phyloP scores from a whole-genome alignment of 2,888 invertebrate species.

The Autographa gamma region DNA sequence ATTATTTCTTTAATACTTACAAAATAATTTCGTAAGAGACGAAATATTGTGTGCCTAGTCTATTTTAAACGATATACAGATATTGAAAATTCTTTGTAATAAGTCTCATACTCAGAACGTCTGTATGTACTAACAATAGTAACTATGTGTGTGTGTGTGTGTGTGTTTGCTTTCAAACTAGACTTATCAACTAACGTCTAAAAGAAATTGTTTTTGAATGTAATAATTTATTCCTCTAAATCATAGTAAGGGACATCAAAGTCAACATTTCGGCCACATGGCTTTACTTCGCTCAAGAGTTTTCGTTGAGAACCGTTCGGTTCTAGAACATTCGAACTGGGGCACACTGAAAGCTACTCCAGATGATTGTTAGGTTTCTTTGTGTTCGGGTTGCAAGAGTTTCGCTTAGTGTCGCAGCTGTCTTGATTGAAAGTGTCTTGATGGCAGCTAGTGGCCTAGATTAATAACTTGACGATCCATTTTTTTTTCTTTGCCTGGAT shows the following conservation, averaged over 20 bases:
- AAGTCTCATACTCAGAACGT: too few relatives aligned
- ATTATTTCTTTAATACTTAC: too few relatives aligned
- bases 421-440: neutral
- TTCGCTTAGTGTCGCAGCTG: conserved; percentile 8
- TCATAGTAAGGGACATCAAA: conserved; percentile 54
- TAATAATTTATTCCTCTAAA: neutral
- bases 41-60: too few relatives aligned
- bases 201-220: neutral
- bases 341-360: conserved; percentile 42
- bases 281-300: conserved; percentile 49
- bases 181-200: too few relatives aligned
- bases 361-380: conserved; percentile 43
- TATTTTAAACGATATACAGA: too few relatives aligned
- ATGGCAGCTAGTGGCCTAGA: neutral
- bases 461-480: neutral
- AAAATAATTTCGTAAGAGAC: too few relatives aligned
- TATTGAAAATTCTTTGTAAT: too few relatives aligned
- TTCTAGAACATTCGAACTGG: conserved; percentile 44
- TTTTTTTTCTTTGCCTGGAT: too few relatives aligned
- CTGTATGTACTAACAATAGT: too few relatives aligned
- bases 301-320: conserved; percentile 40
- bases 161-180: too few relatives aligned
- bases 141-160: too few relatives aligned
- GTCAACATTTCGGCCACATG: conserved; percentile 63
- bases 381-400: conserved; percentile 34